Conservation (phyloP, 2,888 invertebrate species). For the Balanococcus diminutus region DNA sequence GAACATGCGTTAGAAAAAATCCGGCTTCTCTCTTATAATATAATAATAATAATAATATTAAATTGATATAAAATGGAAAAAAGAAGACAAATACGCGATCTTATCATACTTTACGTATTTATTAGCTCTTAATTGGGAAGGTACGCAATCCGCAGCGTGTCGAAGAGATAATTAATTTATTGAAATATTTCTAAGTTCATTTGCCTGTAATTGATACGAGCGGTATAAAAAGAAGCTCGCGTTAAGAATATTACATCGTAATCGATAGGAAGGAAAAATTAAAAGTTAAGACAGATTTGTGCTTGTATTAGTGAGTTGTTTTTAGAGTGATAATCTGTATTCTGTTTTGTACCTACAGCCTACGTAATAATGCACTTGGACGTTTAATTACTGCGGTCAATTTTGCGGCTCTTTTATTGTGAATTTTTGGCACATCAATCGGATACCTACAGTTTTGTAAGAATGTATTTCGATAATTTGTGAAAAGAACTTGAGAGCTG, state of each 20-base stretch:
- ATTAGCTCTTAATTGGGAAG: constrained; percentile 7
- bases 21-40: too few species aligned
- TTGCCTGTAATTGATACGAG: neutral
- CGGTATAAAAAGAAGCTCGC: neutral
- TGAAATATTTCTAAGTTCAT: constrained; percentile 38
- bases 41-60: too few species aligned
- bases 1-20: too few species aligned
- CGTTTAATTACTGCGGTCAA: neutral
- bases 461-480: neutral
- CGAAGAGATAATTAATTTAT: neutral
- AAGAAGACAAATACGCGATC: neutral
- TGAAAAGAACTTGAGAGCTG: neutral
- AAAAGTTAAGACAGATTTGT: too few species aligned
- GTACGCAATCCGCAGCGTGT: neutral
- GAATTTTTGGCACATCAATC: neutral
- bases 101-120: neutral
- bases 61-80: too few species aligned
- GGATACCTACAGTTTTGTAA: neutral
- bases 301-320: too few species aligned
- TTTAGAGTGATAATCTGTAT: too few species aligned
- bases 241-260: neutral
- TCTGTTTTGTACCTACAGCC: neutral
- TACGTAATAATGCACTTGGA: neutral
- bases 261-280: neutral
- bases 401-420: neutral